Evolutionary conservation across 2,113 vertebrate genomes (phyloP), one percentile per base, ranked within the genome.

Genomic region (Isurus oxyrinchus): DNA sequence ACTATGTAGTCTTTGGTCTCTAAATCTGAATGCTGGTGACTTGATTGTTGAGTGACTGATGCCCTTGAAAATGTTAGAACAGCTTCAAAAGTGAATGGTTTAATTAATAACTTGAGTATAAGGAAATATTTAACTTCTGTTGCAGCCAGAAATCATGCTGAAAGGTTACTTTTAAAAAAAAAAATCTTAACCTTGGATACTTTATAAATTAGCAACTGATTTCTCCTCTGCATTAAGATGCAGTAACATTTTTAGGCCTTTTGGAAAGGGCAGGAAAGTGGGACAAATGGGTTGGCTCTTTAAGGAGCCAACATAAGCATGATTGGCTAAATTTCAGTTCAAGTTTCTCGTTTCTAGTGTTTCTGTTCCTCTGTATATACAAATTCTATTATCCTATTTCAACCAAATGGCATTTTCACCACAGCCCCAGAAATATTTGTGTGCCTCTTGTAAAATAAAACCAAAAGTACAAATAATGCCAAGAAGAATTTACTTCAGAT

Each of bases 51-150:
- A 72, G 5, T 76, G 10, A 14, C 66, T 95, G 66, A 95, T 76
- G 94, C 76, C 94, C 94, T 95, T 95, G 94, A 44, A 95, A 49
- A 72, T 5, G 66, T 95, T 95, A 69, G 19, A 25, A 49, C 7
- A 76, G 49, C 67, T 95, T 72, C 94, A 31, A 14, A 72, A 95
- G 44, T 25, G 4, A 67, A 16, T 5, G 44, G 67, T 55, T 69
- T 95, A 95, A 72, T 95, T 72, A 72, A 95, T 95, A 95, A 95
- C 90, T 49, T 94, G 57, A 53, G 44, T 72, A 27, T 63, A 95
- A 95, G 14, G 25, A 72, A 95, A 95, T 95, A 72, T 95, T 95
- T 95, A 95, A 95, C 94, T 72, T 72, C 13, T 31, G 3, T 69
- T 49, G 16, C 94, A 31, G 25, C 63, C 40, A 95, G 23, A 66